Evolutionary conservation across 2,113 vertebrate genomes (phyloP).

Genomic region (Lepisosteus oculatus): DNA sequence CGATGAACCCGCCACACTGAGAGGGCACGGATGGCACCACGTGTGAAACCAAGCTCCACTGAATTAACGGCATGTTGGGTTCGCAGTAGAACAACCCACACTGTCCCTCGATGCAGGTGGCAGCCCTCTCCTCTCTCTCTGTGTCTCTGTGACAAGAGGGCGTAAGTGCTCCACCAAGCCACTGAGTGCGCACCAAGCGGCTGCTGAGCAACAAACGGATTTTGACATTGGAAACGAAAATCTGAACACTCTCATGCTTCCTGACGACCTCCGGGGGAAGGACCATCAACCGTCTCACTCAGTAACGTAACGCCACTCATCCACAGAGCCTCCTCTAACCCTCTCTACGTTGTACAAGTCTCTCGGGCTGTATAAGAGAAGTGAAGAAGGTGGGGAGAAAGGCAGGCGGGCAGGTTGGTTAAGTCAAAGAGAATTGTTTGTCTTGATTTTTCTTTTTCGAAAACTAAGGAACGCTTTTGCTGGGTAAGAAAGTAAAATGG

Average conservation of each 20-base stretch:
- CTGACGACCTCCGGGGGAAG: conserved; percentile 44
- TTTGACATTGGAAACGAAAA: conserved; percentile 17
- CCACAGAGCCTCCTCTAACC: conserved; percentile 59
- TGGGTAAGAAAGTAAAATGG: conserved; percentile 76
- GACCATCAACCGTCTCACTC: conserved; percentile 70
- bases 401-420: conserved; percentile 61
- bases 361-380: conserved; percentile 43
- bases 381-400: conserved; percentile 57
- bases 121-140: conserved; percentile 72
- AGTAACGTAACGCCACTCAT: conserved; percentile 51
- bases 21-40: conserved; percentile 55
- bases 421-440: conserved; percentile 58
- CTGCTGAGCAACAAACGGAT: conserved; percentile 62
- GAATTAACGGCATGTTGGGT: conserved; percentile 82
- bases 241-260: conserved; percentile 65
- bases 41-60: conserved; percentile 70
- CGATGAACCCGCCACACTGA: conserved; percentile 99
- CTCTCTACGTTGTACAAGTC: conserved; percentile 69
- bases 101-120: conserved; percentile 69
- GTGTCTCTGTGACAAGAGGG: conserved; percentile 78
- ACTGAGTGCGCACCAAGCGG: conserved; percentile 73
- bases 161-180: conserved; percentile 76
- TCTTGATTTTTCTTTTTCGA: conserved; percentile 66
- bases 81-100: conserved; percentile 66
- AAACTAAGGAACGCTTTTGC: conserved; percentile 73